phyloP scores from a whole-genome alignment of 2,113 vertebrate genomes.

The Melanotaenia duboulayi region DNA sequence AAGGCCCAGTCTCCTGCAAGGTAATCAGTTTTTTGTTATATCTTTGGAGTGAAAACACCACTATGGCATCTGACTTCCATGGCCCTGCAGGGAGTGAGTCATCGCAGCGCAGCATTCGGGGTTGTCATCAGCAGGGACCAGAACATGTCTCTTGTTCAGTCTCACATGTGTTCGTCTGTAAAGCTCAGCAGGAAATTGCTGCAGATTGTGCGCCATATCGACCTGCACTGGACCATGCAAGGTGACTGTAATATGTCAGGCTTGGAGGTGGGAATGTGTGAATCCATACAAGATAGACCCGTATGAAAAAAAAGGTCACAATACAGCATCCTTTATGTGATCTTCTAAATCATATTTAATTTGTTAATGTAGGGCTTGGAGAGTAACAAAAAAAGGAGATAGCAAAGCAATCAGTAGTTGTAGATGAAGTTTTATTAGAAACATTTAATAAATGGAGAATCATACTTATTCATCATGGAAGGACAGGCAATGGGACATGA shows the following conservation, averaged over 20 bases:
- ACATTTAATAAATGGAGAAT: too few species aligned
- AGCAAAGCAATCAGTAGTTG: too few species aligned
- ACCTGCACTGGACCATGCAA: constrained; percentile 6
- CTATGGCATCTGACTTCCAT: constrained; percentile 43
- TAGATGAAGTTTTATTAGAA: too few species aligned
- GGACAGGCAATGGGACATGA: too few species aligned
- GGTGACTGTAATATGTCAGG: constrained; percentile 7
- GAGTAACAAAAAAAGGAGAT: too few species aligned
- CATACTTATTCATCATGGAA: too few species aligned
- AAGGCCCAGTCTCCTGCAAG: constrained; percentile 55
- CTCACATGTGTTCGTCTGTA: constrained; percentile 13
- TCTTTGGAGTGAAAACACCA: constrained; percentile 47
- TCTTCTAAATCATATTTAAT: too few species aligned
- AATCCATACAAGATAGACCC: too few species aligned
- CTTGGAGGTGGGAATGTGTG: background rate
- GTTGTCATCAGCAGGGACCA: constrained; percentile 25
- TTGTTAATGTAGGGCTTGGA: too few species aligned
- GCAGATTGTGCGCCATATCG: background rate
- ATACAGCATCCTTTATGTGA: too few species aligned
- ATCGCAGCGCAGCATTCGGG: constrained; percentile 9
- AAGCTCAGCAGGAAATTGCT: constrained; percentile 31
- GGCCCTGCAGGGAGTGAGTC: constrained; percentile 28
- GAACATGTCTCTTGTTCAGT: constrained; percentile 17
- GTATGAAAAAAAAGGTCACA: too few species aligned
- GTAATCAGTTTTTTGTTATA: constrained; percentile 62